Evolutionary conservation across 2,113 vertebrate species (phyloP).

Genomic region (Apeltes quadracus): DNA sequence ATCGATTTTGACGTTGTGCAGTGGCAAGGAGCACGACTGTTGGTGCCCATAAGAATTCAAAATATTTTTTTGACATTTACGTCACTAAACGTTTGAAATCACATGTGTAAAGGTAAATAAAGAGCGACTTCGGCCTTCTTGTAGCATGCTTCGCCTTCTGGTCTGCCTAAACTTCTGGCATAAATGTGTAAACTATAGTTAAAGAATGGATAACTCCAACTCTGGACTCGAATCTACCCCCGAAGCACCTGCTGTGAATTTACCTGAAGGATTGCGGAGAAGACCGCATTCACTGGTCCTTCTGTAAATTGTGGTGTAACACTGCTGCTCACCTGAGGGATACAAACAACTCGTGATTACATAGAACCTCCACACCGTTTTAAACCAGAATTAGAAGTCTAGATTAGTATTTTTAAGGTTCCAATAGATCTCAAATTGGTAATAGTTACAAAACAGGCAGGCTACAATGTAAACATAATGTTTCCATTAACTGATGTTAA

Average conservation of each 20-base stretch:
- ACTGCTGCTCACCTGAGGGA: constrained; percentile 85
- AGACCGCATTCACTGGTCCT: constrained; percentile 87
- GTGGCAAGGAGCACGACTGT: not conserved
- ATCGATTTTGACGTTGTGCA: not conserved
- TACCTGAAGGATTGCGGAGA: constrained; percentile 91
- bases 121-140: not conserved
- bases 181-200: not conserved
- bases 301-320: constrained; percentile 88
- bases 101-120: not conserved
- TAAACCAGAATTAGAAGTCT: not conserved
- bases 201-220: not conserved
- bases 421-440: not conserved
- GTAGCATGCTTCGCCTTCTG: not conserved
- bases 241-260: constrained; percentile 17
- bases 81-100: not conserved
- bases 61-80: not conserved
- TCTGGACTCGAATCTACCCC: not conserved
- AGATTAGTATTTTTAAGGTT: not conserved
- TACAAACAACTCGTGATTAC: constrained; percentile 16
- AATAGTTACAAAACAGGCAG: not conserved
- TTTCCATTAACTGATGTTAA: not conserved
- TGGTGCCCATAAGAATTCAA: not conserved
- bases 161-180: not conserved
- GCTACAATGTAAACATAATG: not conserved
- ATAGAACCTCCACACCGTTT: not conserved